Percentiles rank a stretch among this genome's conserved stretches.
phyloP scores from a whole-genome alignment of 1,140 invertebrate species.

The Pseudomyrmex gracilis region DNA sequence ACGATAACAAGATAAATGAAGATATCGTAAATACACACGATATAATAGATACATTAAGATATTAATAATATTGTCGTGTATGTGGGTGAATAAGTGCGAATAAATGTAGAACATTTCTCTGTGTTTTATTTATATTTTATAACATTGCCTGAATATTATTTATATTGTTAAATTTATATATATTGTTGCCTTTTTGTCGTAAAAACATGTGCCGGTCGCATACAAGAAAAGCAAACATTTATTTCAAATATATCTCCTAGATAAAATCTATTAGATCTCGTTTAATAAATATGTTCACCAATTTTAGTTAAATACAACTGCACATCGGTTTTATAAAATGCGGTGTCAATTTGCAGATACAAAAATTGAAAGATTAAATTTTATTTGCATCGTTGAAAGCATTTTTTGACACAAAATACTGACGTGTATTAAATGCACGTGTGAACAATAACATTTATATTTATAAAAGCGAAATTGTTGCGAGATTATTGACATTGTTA shows the following conservation, averaged over 20 bases:
- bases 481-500: background rate
- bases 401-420: background rate
- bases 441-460: background rate
- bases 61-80: background rate
- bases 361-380: background rate
- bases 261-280: conserved; percentile 25
- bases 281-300: conserved; percentile 25
- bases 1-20: conserved; percentile 14
- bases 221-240: conserved; percentile 12
- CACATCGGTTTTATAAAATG: background rate
- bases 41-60: no score
- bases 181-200: background rate
- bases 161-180: no score
- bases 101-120: background rate
- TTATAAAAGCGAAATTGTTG: background rate
- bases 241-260: background rate
- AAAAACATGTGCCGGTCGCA: conserved; percentile 4
- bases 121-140: conserved; percentile 14
- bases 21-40: background rate
- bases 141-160: background rate
- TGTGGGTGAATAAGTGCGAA: background rate
- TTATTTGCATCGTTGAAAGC: background rate
- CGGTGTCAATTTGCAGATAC: background rate
- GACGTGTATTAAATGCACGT: background rate
- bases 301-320: conserved; percentile 2